Percentiles rank a stretch among this genome's conserved stretches.
phyloP scores from a whole-genome alignment of 2,888 invertebrate genomes.

The Drosophila mayaguana region DNA sequence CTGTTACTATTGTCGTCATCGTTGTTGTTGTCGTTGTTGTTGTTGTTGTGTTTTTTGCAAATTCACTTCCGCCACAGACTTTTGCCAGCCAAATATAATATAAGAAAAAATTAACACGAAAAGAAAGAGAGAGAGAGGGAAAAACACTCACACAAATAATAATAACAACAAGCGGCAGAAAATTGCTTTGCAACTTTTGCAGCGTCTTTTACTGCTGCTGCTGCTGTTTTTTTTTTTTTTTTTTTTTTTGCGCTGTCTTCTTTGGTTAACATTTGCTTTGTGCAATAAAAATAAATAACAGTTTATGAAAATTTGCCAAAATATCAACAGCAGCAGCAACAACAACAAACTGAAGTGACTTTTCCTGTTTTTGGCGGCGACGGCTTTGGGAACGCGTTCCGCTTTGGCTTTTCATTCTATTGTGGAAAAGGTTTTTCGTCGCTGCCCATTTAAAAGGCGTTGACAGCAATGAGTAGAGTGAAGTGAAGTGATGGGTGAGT shows the following conservation, averaged over 20 bases:
- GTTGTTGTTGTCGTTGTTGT: conserved; percentile 24
- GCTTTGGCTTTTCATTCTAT: conserved; percentile 53
- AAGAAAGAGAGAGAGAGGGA: not conserved
- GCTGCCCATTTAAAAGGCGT: conserved; percentile 78
- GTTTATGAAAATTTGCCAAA: conserved; percentile 82
- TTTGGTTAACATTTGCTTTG: conserved; percentile 62
- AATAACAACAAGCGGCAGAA: conserved; percentile 64
- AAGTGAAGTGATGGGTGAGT: not conserved
- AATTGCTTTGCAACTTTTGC: conserved; percentile 66
- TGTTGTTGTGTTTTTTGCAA: conserved; percentile 65
- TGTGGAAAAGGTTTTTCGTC: conserved; percentile 61
- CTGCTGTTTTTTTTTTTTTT: not conserved
- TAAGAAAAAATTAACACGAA: conserved; percentile 48
- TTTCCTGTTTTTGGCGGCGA: conserved; percentile 69
- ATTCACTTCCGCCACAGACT: conserved; percentile 74
- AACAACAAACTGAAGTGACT: conserved; percentile 65
- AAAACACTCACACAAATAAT: conserved; percentile 36
- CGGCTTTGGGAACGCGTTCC: conserved; percentile 54
- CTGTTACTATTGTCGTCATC: too few species aligned
- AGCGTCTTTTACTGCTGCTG: conserved; percentile 31
- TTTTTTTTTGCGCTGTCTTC: too few species aligned
- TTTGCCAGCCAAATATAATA: conserved; percentile 43
- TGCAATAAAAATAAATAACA: conserved; percentile 79
- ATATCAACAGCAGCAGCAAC: conserved; percentile 59
- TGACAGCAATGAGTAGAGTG: conserved; percentile 55